A percentile compares a stretch with the other conserved stretches of the same genome.
Evolutionary conservation across 2,888 invertebrate genomes (phyloP).

Genomic region (Phanerotoma sp.): DNA sequence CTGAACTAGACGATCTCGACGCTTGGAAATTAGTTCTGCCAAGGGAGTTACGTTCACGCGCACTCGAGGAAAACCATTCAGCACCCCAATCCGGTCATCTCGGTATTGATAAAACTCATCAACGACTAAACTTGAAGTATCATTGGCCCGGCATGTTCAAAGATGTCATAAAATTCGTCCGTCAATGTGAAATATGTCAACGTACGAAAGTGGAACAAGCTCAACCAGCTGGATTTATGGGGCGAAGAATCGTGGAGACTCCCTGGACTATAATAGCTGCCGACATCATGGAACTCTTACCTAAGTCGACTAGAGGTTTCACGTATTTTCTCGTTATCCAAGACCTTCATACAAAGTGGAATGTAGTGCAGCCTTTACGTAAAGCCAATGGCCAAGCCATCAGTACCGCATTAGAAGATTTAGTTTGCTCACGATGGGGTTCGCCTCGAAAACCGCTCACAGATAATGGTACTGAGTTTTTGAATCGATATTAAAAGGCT

Average conservation of each 20-base stretch:
- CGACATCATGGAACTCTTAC: conserved; percentile 39
- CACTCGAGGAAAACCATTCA: background rate
- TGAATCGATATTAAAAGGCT: conserved; percentile 14
- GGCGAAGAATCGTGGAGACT: conserved; percentile 19
- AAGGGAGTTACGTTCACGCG: background rate
- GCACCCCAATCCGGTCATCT: conserved; percentile 30
- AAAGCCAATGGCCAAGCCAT: conserved; percentile 25
- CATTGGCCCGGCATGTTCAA: conserved; percentile 35
- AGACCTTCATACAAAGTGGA: conserved; percentile 34
- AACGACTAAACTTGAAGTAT: conserved; percentile 14
- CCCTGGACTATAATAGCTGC: conserved; percentile 33
- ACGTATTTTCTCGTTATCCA: conserved; percentile 30
- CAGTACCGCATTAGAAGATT: conserved; percentile 23
- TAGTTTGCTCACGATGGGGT: conserved; percentile 29
- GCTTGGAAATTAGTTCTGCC: conserved; percentile 21
- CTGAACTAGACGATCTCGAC: too few species aligned
- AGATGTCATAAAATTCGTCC: conserved; percentile 31
- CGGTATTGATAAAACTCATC: conserved; percentile 31
- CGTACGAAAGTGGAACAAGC: conserved; percentile 23
- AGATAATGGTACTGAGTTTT: conserved; percentile 35
- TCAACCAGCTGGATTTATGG: conserved; percentile 31
- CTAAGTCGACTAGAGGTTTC: too few species aligned
- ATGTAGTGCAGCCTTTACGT: conserved; percentile 23
- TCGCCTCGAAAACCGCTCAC: conserved; percentile 26
- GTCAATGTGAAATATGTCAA: conserved; percentile 33